Conservation (phyloP, 2,113 vertebrate genomes). For the Heterocephalus glaber region DNA sequence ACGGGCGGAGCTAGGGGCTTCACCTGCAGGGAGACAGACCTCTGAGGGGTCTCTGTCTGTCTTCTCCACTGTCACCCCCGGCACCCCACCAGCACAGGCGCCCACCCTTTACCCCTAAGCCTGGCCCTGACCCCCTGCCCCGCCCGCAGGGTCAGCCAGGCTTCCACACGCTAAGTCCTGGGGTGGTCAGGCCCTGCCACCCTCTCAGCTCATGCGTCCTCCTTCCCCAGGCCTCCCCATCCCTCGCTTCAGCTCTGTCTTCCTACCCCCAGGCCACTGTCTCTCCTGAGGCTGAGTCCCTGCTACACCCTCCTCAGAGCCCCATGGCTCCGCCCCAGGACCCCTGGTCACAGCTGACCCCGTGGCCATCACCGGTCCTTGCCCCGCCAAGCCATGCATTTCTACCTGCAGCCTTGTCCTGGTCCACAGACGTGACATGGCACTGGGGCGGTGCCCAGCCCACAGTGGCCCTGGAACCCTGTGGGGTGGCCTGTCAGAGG, state of each 20-base stretch:
- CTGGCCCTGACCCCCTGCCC: neutral
- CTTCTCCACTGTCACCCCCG: neutral
- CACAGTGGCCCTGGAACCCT: neutral
- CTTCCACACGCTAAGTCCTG: neutral
- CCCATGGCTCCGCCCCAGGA: neutral
- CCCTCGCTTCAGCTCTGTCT: neutral
- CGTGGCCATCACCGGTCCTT: neutral
- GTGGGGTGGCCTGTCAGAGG: neutral
- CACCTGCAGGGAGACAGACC: neutral
- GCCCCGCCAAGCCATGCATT: neutral
- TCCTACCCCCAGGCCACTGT: no score
- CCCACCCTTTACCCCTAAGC: neutral
- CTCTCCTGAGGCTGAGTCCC: neutral
- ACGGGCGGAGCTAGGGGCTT: no score
- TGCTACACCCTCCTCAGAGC: neutral
- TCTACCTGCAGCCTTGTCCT: neutral
- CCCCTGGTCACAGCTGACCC: no score
- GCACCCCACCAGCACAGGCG: neutral
- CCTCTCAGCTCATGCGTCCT: neutral
- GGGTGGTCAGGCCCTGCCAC: neutral
- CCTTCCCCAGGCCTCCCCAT: neutral
- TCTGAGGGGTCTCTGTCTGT: neutral
- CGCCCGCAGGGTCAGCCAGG: neutral
- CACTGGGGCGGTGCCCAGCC: no score
- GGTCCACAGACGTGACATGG: neutral